A percentile compares a stretch with the other conserved stretches of the same genome.
Conservation (phyloP, 2,888 invertebrate species). For the Steinernema carpocapsae region DNA sequence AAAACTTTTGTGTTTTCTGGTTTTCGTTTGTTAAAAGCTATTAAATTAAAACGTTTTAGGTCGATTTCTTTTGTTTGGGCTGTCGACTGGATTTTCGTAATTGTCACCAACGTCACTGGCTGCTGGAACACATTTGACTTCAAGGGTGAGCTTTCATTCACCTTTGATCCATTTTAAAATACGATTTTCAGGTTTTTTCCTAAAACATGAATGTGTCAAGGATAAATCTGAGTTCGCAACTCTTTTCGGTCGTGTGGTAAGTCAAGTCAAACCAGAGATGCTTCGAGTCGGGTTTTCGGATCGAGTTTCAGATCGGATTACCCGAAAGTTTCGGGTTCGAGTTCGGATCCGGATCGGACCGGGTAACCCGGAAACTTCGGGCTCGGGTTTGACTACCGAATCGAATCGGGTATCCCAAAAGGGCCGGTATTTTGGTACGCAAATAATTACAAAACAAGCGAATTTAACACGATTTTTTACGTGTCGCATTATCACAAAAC, state of each 20-base stretch:
- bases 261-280: no score
- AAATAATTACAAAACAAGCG: no score
- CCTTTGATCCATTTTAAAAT: background rate
- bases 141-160: background rate
- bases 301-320: no score
- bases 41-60: background rate
- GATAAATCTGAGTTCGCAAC: background rate
- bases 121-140: conserved; percentile 22
- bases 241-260: background rate
- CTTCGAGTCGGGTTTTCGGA: no score
- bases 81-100: background rate
- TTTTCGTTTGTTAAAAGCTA: background rate
- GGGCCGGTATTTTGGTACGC: no score
- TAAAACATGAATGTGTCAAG: background rate
- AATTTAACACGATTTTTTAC: no score
- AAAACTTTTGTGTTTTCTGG: background rate
- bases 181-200: conserved; percentile 1
- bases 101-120: background rate
- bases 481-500: no score
- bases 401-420: no score
- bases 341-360: no score
- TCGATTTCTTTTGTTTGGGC: background rate
- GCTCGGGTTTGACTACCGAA: no score
- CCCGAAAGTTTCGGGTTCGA: no score
- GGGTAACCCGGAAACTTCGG: no score